These are phyloP conservation scores for Rana temporaria DNA, from an alignment of 2,113 vertebrate genomes.

Conservation along the genomic window DNA sequence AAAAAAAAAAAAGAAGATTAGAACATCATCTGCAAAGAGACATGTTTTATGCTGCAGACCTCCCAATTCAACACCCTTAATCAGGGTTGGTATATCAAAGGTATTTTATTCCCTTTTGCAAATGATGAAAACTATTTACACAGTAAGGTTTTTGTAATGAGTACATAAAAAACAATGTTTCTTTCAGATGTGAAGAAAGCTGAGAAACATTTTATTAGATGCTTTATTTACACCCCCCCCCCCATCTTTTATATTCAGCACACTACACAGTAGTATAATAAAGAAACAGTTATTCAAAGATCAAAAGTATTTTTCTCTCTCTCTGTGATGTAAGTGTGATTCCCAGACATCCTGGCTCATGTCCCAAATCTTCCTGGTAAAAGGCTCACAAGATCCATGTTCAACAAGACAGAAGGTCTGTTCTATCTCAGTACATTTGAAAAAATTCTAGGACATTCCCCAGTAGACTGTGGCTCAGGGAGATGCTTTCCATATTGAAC, in stretches of 20 bases:
- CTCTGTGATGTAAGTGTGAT: slow-evolving; percentile 34
- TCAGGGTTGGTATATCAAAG: too few relatives aligned
- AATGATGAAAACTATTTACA: too few relatives aligned
- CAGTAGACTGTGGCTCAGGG: neutral
- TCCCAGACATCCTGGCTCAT: slow-evolving; percentile 40
- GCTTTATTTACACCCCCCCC: slow-evolving; percentile 21
- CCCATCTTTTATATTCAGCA: slow-evolving; percentile 6
- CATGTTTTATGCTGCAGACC: too few relatives aligned
- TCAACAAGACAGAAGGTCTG: slow-evolving; percentile 5
- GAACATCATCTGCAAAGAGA: too few relatives aligned
- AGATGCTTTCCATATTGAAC: neutral
- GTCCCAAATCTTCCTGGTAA: slow-evolving; percentile 37
- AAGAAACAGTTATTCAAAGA: slow-evolving; percentile 21
- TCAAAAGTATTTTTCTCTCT: slow-evolving; percentile 20
- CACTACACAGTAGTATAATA: slow-evolving; percentile 10
- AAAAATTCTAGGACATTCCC: neutral
- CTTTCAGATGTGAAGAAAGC: slow-evolving; percentile 21
- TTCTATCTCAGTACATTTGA: neutral
- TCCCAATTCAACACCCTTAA: too few relatives aligned
- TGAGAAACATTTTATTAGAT: slow-evolving; percentile 13
- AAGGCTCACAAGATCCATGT: slow-evolving; percentile 15
- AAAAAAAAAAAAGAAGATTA: too few relatives aligned
- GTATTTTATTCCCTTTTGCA: too few relatives aligned
- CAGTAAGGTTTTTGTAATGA: neutral
- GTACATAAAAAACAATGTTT: neutral